phyloP scores from a whole-genome alignment of 2,797 vertebrate species.

The Clarias pachynema region DNA sequence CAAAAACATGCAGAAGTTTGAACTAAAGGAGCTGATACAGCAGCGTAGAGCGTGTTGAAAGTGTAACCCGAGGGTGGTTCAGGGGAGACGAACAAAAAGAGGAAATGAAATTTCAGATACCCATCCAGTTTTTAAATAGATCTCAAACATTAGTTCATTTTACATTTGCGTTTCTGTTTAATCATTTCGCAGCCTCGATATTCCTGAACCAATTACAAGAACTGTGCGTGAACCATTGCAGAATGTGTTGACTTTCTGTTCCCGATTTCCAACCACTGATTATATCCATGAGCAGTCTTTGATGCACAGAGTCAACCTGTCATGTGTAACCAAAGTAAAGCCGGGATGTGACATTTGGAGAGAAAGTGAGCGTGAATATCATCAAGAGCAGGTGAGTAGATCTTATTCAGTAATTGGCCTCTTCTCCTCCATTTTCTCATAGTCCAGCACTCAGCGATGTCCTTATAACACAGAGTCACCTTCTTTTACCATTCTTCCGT shows the following conservation, averaged over 20 bases:
- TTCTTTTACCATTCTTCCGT: neutral
- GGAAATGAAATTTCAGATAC: neutral
- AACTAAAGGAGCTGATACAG: constrained; percentile 21
- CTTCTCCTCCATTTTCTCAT: constrained; percentile 34
- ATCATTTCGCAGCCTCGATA: neutral
- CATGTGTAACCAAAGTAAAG: neutral
- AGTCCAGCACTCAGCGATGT: constrained; percentile 15
- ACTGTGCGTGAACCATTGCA: neutral
- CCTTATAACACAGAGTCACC: neutral
- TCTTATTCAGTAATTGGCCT: constrained; percentile 38
- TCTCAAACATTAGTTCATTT: neutral
- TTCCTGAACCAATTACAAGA: neutral
- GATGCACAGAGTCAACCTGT: constrained; percentile 23
- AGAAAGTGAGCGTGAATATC: neutral
- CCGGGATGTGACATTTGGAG: neutral
- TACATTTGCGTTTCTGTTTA: neutral
- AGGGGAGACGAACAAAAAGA: neutral
- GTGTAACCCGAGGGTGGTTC: neutral
- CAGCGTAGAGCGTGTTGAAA: neutral
- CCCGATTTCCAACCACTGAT: neutral
- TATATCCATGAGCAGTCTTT: constrained; percentile 12
- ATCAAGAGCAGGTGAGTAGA: neutral
- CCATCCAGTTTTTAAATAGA: neutral
- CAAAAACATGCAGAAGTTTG: neutral
- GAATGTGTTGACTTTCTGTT: constrained; percentile 4